Evolutionary conservation across 2,888 invertebrate species (phyloP), one percentile per base, ranked within the genome.

Genomic region (Nasonia oneida): DNA sequence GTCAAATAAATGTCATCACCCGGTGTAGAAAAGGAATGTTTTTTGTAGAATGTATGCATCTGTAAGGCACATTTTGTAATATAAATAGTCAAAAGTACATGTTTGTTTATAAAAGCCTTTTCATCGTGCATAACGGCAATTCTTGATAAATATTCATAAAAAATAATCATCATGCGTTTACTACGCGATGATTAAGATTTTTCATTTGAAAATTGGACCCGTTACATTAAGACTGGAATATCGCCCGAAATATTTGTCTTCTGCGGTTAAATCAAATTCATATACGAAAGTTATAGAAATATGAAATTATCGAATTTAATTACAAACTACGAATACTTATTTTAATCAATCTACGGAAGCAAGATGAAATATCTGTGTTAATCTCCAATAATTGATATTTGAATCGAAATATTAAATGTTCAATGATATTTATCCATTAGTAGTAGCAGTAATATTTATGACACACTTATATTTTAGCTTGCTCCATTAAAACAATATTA

Each of bases 291-390:
- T 57, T 57, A 10, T 4, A 75, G 29, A 50, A 75, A 23, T 23
- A 23, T 23, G 23, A 23, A 23, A 15, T 33, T 50, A 29, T 75
- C 23, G 14, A 50, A 50, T 47, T 3, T 37, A 37, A 39, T 61
- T 37, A 77, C 8, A 33, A 61, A 18, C 61, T 77, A 77, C 5
- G 33, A 77, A 77, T 77, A 77, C 61, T 61, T 61, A 74, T 39
- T 74, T 74, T 47, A 74, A 47, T 29, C 14, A 47, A 10, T 29
- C 29, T 3, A 10, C 2, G 1, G 23, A 74, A 74, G 23, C 37
- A 50, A 74, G n/a, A 18, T 74, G 29, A 5, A 67, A 67, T 67
- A 67, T 33, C 14, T 67, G 23, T 29, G 67, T 67, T 15, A n/a
- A 23, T 29, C 5, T 64, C n/a, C 18, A 10, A 23, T 64, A 10